Conservation (phyloP, 2,113 vertebrate genomes). For the Corydoras maculifer region DNA sequence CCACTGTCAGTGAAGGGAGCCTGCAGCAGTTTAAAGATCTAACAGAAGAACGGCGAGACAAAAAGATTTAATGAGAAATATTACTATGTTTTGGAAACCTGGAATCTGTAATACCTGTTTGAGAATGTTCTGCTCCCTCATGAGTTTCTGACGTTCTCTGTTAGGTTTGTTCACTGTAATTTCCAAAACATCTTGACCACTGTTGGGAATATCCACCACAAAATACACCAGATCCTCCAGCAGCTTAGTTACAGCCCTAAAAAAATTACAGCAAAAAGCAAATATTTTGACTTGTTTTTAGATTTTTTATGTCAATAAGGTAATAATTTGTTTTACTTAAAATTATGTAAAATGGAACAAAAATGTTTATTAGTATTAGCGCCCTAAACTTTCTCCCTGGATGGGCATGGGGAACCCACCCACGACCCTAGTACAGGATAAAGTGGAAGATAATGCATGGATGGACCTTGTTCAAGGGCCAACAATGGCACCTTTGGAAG, state of each 20-base stretch:
- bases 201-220: conserved; percentile 95
- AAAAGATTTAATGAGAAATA: not conserved
- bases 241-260: conserved; percentile 92
- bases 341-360: too few relatives aligned
- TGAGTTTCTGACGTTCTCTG: conserved; percentile 93
- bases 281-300: too few relatives aligned
- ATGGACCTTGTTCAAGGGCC: too few relatives aligned
- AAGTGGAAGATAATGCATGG: too few relatives aligned
- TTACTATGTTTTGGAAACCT: not conserved
- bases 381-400: too few relatives aligned
- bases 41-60: not conserved
- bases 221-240: conserved; percentile 96
- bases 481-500: too few relatives aligned
- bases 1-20: conserved; percentile 93
- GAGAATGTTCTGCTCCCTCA: conserved; percentile 98
- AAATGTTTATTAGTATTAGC: too few relatives aligned
- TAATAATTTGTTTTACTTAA: too few relatives aligned
- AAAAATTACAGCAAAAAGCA: too few relatives aligned
- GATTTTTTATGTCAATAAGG: too few relatives aligned
- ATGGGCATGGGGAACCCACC: too few relatives aligned
- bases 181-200: conserved; percentile 90
- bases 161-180: conserved; percentile 97
- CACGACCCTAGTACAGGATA: too few relatives aligned
- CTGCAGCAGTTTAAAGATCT: conserved; percentile 98
- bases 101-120: conserved; percentile 75